Evolutionary conservation across 2,888 invertebrate species (phyloP).

Genomic region (Dryomyza anilis): DNA sequence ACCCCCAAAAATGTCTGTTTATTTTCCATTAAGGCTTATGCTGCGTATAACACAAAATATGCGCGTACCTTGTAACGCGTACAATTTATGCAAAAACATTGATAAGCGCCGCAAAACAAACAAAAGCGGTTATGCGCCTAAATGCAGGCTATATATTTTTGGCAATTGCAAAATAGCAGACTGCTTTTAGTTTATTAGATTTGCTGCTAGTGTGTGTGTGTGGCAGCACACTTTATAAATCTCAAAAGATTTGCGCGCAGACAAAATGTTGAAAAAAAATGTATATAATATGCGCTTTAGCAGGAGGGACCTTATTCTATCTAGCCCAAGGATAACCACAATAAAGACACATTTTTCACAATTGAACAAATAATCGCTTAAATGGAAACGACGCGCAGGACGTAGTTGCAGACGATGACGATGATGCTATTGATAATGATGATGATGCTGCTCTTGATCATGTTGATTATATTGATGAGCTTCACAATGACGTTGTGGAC

Average conservation of each 20-base stretch:
- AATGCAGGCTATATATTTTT: conserved; percentile 11
- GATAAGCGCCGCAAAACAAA: conserved; percentile 16
- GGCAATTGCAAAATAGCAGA: not conserved
- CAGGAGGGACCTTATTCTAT: not conserved
- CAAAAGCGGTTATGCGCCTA: not conserved
- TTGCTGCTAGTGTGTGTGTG: conserved; percentile 14
- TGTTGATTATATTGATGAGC: too few species aligned
- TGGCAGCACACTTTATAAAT: conserved; percentile 21
- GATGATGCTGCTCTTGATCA: too few species aligned
- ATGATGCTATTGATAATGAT: not conserved
- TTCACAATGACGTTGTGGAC: too few species aligned
- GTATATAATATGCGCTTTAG: not conserved
- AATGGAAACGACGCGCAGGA: conserved; percentile 14
- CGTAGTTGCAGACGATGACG: conserved; percentile 7
- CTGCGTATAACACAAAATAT: conserved; percentile 4
- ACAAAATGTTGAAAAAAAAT: conserved; percentile 3
- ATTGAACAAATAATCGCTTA: conserved; percentile 34
- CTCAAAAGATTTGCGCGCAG: conserved; percentile 16
- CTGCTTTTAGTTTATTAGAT: conserved; percentile 25
- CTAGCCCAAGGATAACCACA: conserved; percentile 28
- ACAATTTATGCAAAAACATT: conserved; percentile 18
- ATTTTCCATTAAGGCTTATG: conserved; percentile 49
- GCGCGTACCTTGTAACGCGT: not conserved
- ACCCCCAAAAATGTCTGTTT: too few species aligned
- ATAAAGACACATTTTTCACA: conserved; percentile 33